Evolutionary conservation across 2,888 invertebrate genomes (phyloP).

Genomic region (Hemaris fuciformis): DNA sequence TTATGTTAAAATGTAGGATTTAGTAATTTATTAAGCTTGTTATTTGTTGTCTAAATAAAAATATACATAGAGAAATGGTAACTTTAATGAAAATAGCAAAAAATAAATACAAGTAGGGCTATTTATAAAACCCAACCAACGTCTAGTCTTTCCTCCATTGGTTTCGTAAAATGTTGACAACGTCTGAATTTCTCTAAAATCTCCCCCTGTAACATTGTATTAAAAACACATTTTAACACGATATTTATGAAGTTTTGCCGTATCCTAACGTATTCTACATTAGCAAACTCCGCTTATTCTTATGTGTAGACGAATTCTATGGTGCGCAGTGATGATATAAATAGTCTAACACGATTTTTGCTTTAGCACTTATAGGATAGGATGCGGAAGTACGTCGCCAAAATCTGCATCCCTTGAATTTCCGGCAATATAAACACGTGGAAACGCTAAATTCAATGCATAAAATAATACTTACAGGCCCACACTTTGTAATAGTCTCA

Average conservation of each 20-base stretch:
- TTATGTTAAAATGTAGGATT: background rate
- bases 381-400: no score
- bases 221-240: no score
- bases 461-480: slow-evolving; percentile 55
- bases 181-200: slow-evolving; percentile 73
- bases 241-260: no score
- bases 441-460: background rate
- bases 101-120: background rate
- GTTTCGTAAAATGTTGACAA: slow-evolving; percentile 69
- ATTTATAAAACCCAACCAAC: slow-evolving; percentile 69
- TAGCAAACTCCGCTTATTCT: no score
- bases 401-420: no score
- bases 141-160: slow-evolving; percentile 73
- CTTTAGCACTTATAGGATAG: no score
- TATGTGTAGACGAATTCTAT: no score
- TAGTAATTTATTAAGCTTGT: background rate
- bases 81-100: background rate
- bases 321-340: no score
- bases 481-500: slow-evolving; percentile 58
- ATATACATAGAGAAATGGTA: background rate
- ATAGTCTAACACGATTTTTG: no score
- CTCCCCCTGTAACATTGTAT: slow-evolving; percentile 73
- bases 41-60: background rate
- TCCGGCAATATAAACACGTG: no score
- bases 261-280: no score